Percentiles rank a stretch among this genome's conserved stretches.
phyloP scores from a whole-genome alignment of 2,113 vertebrate genomes.

The Neodontobutis hainanensis region DNA sequence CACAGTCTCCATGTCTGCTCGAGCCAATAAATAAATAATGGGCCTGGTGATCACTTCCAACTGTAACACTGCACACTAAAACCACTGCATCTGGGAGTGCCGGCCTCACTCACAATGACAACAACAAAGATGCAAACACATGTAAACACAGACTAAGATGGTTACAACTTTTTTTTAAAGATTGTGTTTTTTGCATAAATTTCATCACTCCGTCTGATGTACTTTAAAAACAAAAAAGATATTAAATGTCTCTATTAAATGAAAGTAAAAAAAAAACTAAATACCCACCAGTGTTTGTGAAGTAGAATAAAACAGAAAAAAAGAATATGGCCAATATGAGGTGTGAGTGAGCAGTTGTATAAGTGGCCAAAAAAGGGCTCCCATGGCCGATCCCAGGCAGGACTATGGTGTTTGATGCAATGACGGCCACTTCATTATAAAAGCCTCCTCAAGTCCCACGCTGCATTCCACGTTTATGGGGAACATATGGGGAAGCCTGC shows the following conservation, averaged over 20 bases:
- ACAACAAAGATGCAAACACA: constrained; percentile 46
- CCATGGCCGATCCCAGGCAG: constrained; percentile 50
- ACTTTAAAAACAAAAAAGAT: neutral
- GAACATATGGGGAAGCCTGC: constrained; percentile 78
- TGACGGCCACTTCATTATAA: constrained; percentile 81
- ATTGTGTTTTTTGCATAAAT: neutral
- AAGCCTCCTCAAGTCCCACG: constrained; percentile 80
- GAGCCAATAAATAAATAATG: constrained; percentile 80
- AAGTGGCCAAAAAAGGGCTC: constrained; percentile 37
- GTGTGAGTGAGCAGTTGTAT: constrained; percentile 55
- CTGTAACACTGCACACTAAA: constrained; percentile 65
- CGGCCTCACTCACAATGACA: constrained; percentile 58
- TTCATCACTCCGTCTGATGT: neutral
- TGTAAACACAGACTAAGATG: constrained; percentile 32
- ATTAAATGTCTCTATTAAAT: neutral
- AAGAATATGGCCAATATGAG: constrained; percentile 35
- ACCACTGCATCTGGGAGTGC: constrained; percentile 72
- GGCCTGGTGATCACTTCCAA: constrained; percentile 73
- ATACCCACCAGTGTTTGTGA: constrained; percentile 10
- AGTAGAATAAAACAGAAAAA: constrained; percentile 32
- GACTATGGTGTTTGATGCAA: constrained; percentile 79
- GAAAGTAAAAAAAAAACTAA: neutral
- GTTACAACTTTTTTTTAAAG: constrained; percentile 27
- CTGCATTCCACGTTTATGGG: constrained; percentile 81
- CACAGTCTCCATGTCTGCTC: constrained; percentile 77